Base-by-base conservation (phyloP, 35 echinoderm and acorn worm species). In the Ophiothrix spiculata region DNA sequence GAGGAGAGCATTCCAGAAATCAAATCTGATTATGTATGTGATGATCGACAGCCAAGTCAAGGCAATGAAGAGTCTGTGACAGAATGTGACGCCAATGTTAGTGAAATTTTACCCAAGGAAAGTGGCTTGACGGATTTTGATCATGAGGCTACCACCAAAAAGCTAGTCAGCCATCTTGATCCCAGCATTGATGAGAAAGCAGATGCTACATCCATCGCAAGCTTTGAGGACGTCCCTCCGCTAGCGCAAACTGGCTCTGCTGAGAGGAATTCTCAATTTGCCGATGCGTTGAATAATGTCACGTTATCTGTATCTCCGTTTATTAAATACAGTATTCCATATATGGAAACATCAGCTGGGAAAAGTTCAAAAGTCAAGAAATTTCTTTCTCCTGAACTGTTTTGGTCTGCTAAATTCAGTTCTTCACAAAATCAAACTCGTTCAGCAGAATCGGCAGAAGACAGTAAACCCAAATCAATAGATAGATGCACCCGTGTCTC, bases 401-500 rank as follows among this genome's bases (percentile, higher is more conserved):
- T 32, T 11, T 33, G 56, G 34, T 35, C 56, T 1, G 39, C 35
- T 25, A 33, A 33, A 64, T 34, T 15, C 54, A n/a, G n/a, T n/a
- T 41, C 78, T 75, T 35, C 31, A 33, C 16, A 39, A 31, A 33
- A 39, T 1, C n/a, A 25, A 16, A 0, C 36, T 6, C 33, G 39
- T 17, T 80, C 76, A n/a, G 79, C 36, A 16, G 80, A 84, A 49
- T 25, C 40, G 42, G 31, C 19, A 54, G 81, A 83, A 38, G 64
- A 83, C 6, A 49, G 35, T 6, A 76, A 83, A 3, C 87, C 83
- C 31, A 83, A 56, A 69, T 90, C 77, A 0, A 69, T 90, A 0
- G 94, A 93, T 69, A 76, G 94, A 15, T 89, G 91, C 81, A 93
- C 91, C 23, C 92, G 90, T 56, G 76, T 35, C 0, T 93, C 84